Percentiles rank a stretch among this genome's conserved stretches.
Evolutionary conservation across 2,797 vertebrate species (phyloP).

Genomic region (Catostomus latipinnis): DNA sequence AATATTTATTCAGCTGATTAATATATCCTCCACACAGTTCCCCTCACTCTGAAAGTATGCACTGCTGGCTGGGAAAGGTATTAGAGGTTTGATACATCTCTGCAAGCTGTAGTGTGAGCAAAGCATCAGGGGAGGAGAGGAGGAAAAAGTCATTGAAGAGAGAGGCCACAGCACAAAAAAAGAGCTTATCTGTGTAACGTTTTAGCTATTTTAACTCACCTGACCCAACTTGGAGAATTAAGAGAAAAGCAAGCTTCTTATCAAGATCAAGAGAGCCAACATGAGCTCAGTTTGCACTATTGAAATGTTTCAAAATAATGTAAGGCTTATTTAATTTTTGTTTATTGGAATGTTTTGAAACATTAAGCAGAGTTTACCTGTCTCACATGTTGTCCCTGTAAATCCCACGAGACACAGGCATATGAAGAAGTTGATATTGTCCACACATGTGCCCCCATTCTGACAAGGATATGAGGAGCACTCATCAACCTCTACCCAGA

Average conservation of each 20-base stretch:
- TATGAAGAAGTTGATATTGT: constrained; percentile 82
- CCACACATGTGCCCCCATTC: constrained; percentile 87
- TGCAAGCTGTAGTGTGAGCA: constrained; percentile 67
- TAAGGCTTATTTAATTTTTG: not conserved
- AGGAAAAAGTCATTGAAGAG: constrained; percentile 20
- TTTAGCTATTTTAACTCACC: not conserved
- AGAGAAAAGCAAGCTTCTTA: constrained; percentile 1
- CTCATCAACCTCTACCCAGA: constrained; percentile 85
- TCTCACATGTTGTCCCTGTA: constrained; percentile 81
- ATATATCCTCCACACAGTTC: constrained; percentile 77
- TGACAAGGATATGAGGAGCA: constrained; percentile 90
- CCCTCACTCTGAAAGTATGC: constrained; percentile 79
- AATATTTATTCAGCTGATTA: constrained; percentile 85
- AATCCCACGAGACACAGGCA: constrained; percentile 86
- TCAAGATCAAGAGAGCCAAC: too few relatives aligned
- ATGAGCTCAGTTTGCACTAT: not conserved
- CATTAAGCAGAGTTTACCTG: constrained; percentile 67
- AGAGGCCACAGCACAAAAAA: constrained; percentile 40
- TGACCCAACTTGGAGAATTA: not conserved
- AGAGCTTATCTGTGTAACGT: constrained; percentile 30
- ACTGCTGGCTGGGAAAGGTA: constrained; percentile 80
- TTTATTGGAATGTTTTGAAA: not conserved
- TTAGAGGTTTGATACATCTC: constrained; percentile 76
- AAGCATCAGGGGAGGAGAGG: constrained; percentile 55
- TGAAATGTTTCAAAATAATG: not conserved